phyloP scores from a whole-genome alignment of 2,888 invertebrate genomes.

The Andrena flavipes region DNA sequence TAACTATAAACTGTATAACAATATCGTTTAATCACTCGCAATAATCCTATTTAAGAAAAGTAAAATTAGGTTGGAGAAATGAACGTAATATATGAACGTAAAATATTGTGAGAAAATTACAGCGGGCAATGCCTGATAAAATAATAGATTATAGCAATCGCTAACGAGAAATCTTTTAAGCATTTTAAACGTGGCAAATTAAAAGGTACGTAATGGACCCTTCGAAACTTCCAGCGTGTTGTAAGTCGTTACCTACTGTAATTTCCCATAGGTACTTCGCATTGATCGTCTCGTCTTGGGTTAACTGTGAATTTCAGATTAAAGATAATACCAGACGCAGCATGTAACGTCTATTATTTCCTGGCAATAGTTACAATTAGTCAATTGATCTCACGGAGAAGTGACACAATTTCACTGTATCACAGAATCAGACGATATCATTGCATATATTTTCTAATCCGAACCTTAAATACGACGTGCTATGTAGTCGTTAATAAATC shows the following conservation, averaged over 20 bases:
- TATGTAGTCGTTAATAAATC: not conserved
- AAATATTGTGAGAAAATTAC: no score
- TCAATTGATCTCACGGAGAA: not conserved
- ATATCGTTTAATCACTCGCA: no score
- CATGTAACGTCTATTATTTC: constrained; percentile 1
- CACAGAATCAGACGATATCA: no score
- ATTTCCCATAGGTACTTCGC: constrained; percentile 1
- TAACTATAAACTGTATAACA: no score
- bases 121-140: no score
- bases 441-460: no score
- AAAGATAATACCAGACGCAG: not conserved
- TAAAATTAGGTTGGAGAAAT: no score
- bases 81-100: no score
- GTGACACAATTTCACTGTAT: not conserved
- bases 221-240: not conserved
- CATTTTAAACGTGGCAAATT: not conserved
- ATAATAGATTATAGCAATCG: not conserved
- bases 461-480: no score
- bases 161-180: not conserved
- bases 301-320: not conserved
- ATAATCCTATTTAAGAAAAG: no score
- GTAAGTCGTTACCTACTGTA: not conserved
- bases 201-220: not conserved
- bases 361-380: constrained; percentile 1
- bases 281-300: constrained; percentile 10